phyloP scores from a whole-genome alignment of 2,113 vertebrate species.

The Galemys pyrenaicus region DNA sequence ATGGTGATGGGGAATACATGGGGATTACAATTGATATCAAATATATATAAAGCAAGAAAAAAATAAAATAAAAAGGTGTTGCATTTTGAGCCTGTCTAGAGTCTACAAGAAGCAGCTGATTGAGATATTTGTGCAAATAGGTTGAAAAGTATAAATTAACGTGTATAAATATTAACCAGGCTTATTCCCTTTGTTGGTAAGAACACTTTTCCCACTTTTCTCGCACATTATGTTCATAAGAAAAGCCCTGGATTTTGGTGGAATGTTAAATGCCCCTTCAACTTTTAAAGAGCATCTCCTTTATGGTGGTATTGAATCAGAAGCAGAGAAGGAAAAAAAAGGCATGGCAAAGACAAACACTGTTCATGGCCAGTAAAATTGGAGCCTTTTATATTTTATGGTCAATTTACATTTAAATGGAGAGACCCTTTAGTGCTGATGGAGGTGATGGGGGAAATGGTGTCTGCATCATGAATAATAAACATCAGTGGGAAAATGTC shows the following conservation, averaged over 20 bases:
- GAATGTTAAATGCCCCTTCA: conserved; percentile 58
- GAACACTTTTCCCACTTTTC: conserved; percentile 50
- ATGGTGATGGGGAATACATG: no score
- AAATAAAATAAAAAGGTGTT: no score
- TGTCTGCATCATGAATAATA: conserved; percentile 78
- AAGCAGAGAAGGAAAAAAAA: conserved; percentile 62
- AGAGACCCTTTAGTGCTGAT: conserved; percentile 70
- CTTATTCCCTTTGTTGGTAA: conserved; percentile 50
- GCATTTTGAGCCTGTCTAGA: conserved; percentile 32
- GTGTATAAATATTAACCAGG: conserved; percentile 4
- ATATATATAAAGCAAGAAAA: no score
- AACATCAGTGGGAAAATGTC: conserved; percentile 77
- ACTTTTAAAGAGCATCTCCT: conserved; percentile 68
- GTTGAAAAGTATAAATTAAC: conserved; percentile 47
- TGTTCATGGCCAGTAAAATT: conserved; percentile 64
- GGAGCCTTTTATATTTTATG: conserved; percentile 64
- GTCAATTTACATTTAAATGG: conserved; percentile 78
- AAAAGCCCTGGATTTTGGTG: conserved; percentile 54
- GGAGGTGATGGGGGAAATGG: conserved; percentile 73
- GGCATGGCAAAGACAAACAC: conserved; percentile 36
- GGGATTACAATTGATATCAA: no score
- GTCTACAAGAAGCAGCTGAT: conserved; percentile 55
- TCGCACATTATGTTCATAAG: conserved; percentile 43
- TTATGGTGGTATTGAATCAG: conserved; percentile 53
- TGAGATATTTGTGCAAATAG: conserved; percentile 68